Percentiles rank a stretch among this genome's conserved stretches.
Evolutionary conservation across 2,797 vertebrate species (phyloP).

Genomic region (Thunnus albacares): DNA sequence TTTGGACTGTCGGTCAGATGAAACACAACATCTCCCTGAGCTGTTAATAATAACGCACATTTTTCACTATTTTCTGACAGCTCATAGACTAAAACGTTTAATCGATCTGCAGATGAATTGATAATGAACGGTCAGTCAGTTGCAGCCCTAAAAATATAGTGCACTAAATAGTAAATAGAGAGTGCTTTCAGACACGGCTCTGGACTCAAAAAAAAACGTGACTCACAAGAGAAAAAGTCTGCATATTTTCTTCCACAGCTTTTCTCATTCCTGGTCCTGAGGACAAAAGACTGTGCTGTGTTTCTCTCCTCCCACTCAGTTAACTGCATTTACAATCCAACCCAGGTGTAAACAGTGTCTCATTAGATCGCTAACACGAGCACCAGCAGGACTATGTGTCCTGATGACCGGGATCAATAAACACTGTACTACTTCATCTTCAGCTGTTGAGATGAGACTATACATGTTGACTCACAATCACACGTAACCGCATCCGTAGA

Average conservation of each 20-base stretch:
- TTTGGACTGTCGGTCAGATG: too few relatives aligned
- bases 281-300: slow-evolving; percentile 15
- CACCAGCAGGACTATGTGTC: slow-evolving; percentile 37
- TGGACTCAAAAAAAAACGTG: background rate
- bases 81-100: too few relatives aligned
- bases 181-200: background rate
- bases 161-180: background rate
- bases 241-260: background rate
- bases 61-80: too few relatives aligned
- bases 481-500: background rate
- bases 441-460: slow-evolving; percentile 33
- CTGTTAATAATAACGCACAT: too few relatives aligned
- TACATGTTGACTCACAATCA: slow-evolving; percentile 11
- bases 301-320: slow-evolving; percentile 31
- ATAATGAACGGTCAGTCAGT: too few relatives aligned
- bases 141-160: too few relatives aligned
- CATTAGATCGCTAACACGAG: slow-evolving; percentile 47
- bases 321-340: slow-evolving; percentile 42
- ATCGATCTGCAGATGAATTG: too few relatives aligned
- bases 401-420: slow-evolving; percentile 60
- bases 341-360: slow-evolving; percentile 38
- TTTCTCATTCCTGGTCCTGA: slow-evolving; percentile 5
- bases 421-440: slow-evolving; percentile 18
- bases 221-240: background rate
- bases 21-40: too few relatives aligned